Base-by-base conservation (phyloP, 2,888 invertebrate genomes). In the Ennomos quercinarius region DNA sequence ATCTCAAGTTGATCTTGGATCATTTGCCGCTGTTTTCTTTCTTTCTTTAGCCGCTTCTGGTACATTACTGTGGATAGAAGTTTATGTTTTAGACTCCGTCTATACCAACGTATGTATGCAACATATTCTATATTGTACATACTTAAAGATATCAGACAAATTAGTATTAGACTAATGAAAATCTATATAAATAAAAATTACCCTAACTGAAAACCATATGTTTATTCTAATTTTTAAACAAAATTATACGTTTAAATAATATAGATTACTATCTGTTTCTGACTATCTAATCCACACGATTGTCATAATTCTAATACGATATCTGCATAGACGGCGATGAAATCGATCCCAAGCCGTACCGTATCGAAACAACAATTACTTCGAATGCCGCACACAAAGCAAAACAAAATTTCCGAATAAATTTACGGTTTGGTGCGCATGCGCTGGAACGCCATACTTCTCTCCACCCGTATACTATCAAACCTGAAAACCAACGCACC, bases 41-140 rank as follows among this genome's bases (percentile, higher is more conserved):
- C 98, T 78, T 97, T 96, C 93, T 98, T 96, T 91, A 98, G 94
- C 64, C 98, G 95, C 86, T 98, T 98, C 87, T 98, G 98, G 87
- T 97, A 97, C 83, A 96, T 93, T 66, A 96, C 98, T 98, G 95
- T 63, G 67, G 73, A 70, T 65, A 71, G 77, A 61, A 1, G 10
- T 47, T 13, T 9, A 13, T 37, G 13, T 13, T 6, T 1, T 13
- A 10, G 13, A 34, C 34, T n/a, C n/a, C n/a, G n/a, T n/a, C n/a
- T n/a, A n/a, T n/a, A n/a, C n/a, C n/a, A n/a, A n/a, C n/a, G n/a
- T n/a, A n/a, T n/a, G n/a, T n/a, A n/a, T n/a, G n/a, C n/a, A n/a
- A 13, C 0, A 5, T 27, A 5, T 27, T 27, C 27, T 1, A 27
- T 27, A 6, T 27, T 27, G 27, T 27, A 27, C 5, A 4, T 27